phyloP scores from a whole-genome alignment of 2,888 invertebrate species.

The Tinea trinotella region DNA sequence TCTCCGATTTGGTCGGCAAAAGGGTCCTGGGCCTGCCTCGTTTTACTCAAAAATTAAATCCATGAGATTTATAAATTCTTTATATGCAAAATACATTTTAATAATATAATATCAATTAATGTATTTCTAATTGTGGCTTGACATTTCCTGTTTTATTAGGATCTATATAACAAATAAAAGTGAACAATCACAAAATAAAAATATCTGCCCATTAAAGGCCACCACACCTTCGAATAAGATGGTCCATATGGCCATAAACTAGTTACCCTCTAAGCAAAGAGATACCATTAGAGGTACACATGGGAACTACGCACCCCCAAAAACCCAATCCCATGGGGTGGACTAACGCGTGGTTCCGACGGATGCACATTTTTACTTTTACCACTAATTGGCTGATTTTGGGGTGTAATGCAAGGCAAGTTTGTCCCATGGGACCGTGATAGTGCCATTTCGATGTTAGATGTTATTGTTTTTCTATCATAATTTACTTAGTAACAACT shows the following conservation, averaged over 20 bases:
- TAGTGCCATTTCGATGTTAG: neutral
- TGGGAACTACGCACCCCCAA: conserved; percentile 41
- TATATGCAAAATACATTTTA: no score
- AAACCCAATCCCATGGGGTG: conserved; percentile 40
- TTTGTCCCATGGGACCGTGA: conserved; percentile 40
- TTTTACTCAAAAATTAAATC: no score
- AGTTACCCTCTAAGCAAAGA: conserved; percentile 62
- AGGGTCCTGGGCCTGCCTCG: no score
- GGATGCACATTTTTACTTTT: conserved; percentile 63
- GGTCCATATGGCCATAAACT: conserved; percentile 56
- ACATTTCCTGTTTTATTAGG: no score
- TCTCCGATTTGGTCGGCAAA: no score
- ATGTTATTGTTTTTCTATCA: conserved; percentile 12
- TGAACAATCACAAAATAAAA: no score
- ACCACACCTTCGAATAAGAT: conserved; percentile 5
- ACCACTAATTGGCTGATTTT: conserved; percentile 69
- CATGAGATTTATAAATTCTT: no score
- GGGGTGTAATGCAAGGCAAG: conserved; percentile 49
- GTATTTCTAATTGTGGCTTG: no score
- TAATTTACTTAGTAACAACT: neutral
- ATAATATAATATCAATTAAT: no score
- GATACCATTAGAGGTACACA: conserved; percentile 58
- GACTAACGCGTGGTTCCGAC: conserved; percentile 59
- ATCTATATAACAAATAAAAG: no score
- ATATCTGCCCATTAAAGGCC: no score